phyloP scores from a whole-genome alignment of 1,140 invertebrate genomes.

The Schlechtendalia chinensis region DNA sequence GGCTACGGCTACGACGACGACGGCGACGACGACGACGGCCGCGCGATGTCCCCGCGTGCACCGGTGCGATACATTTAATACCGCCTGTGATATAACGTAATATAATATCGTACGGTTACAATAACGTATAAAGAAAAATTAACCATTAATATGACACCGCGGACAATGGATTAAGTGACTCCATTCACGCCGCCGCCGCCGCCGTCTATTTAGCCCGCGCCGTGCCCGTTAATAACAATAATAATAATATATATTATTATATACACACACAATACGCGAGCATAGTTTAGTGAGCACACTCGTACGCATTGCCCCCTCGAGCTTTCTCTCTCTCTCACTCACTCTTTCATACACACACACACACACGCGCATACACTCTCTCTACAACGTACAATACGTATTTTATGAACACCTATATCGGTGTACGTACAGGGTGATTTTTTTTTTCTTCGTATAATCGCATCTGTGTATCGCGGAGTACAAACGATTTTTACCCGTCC shows the following conservation, averaged over 20 bases:
- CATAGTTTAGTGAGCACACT: not conserved
- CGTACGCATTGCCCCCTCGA: too few species aligned
- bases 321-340: too few species aligned
- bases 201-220: conserved; percentile 25
- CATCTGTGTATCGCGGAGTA: too few species aligned
- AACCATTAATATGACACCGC: conserved; percentile 47
- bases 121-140: conserved; percentile 44
- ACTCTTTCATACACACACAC: too few species aligned
- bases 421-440: too few species aligned
- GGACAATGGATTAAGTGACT: conserved; percentile 47
- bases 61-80: not conserved
- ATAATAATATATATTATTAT: conserved; percentile 9
- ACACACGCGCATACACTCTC: too few species aligned
- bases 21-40: not conserved
- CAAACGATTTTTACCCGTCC: too few species aligned
- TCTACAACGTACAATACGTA: too few species aligned
- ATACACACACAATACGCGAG: not conserved
- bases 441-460: too few species aligned
- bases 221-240: not conserved
- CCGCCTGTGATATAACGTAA: not conserved
- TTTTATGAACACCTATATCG: too few species aligned
- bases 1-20: not conserved
- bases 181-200: conserved; percentile 30
- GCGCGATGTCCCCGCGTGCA: too few species aligned
- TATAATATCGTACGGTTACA: too few species aligned